Evolutionary conservation across 2,888 invertebrate genomes (phyloP).

Genomic region (Lasioglossum leucozonium): DNA sequence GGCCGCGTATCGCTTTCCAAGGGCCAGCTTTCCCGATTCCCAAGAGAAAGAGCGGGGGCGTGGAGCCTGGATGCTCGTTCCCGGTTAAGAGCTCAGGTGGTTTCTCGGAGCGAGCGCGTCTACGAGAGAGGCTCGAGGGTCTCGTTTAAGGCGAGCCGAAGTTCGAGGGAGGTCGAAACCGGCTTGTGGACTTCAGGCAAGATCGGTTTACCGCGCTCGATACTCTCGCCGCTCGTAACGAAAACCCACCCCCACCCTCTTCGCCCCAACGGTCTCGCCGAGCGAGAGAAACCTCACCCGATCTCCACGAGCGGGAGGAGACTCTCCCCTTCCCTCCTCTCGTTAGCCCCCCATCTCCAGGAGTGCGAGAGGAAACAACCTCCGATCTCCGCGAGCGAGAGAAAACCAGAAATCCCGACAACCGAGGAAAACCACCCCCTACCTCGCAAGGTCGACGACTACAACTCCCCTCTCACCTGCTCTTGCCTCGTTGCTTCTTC

Average conservation of each 20-base stretch:
- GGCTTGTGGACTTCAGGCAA: slow-evolving; percentile 40
- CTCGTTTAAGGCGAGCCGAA: slow-evolving; percentile 50
- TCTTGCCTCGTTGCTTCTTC: not conserved
- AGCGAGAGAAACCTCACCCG: not conserved
- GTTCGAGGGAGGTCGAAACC: slow-evolving; percentile 26
- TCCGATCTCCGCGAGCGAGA: not conserved
- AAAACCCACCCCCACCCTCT: not conserved
- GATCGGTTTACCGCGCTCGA: slow-evolving; percentile 52
- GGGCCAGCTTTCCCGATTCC: slow-evolving; percentile 54
- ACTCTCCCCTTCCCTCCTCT: not conserved
- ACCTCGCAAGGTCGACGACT: not conserved
- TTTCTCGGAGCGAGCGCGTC: slow-evolving; percentile 29
- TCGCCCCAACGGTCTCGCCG: not conserved
- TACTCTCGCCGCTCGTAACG: slow-evolving; percentile 30
- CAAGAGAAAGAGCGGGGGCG: slow-evolving; percentile 42
- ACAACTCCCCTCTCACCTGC: not conserved
- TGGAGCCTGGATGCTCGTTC: slow-evolving; percentile 38
- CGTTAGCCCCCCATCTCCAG: not conserved
- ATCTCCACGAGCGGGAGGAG: not conserved
- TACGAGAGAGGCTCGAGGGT: slow-evolving; percentile 34
- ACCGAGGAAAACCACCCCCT: not conserved
- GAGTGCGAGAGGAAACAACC: not conserved
- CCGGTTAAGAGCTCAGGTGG: slow-evolving; percentile 68
- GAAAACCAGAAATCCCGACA: not conserved
- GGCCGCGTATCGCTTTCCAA: slow-evolving; percentile 58